Percentiles rank a stretch among this genome's conserved stretches.
Evolutionary conservation across 2,888 invertebrate genomes (phyloP).

Genomic region (Cephus rjabovi): DNA sequence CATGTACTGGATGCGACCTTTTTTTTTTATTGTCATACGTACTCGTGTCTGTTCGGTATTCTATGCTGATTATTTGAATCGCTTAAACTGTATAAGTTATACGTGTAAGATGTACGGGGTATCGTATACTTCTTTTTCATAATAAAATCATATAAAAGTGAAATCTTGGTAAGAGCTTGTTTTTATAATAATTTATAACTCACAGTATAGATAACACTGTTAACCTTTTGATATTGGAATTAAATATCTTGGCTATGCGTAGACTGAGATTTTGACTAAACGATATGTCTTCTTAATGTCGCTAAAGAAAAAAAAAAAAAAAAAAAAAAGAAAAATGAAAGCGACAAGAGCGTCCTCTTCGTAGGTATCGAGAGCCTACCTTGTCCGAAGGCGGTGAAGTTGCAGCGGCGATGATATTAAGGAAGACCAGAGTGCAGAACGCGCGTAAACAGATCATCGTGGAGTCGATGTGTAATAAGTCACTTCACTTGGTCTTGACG

Average conservation of each 20-base stretch:
- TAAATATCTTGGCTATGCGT: not conserved
- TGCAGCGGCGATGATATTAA: slow-evolving; percentile 21
- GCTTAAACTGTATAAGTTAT: not conserved
- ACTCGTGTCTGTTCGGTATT: not conserved
- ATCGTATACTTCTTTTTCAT: not conserved
- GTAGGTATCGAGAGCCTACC: slow-evolving; percentile 5
- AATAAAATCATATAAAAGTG: not conserved
- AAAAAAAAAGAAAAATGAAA: not conserved
- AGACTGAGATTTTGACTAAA: not conserved
- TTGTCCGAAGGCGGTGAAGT: slow-evolving; percentile 12
- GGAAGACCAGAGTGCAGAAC: slow-evolving; percentile 25
- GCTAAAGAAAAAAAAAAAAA: not conserved
- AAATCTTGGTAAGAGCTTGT: not conserved
- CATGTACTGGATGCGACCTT: not conserved
- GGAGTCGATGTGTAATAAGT: not conserved
- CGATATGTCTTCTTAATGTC: not conserved
- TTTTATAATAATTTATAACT: not conserved
- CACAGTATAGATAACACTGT: not conserved
- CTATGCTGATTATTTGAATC: not conserved
- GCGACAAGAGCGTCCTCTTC: not conserved
- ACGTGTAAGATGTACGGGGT: not conserved
- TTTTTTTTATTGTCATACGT: not conserved
- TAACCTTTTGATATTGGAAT: not conserved
- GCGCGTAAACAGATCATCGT: slow-evolving; percentile 28
- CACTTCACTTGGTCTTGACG: not conserved